Evolutionary conservation across 2,888 invertebrate species (phyloP).

Genomic region (Melanargia galathea): DNA sequence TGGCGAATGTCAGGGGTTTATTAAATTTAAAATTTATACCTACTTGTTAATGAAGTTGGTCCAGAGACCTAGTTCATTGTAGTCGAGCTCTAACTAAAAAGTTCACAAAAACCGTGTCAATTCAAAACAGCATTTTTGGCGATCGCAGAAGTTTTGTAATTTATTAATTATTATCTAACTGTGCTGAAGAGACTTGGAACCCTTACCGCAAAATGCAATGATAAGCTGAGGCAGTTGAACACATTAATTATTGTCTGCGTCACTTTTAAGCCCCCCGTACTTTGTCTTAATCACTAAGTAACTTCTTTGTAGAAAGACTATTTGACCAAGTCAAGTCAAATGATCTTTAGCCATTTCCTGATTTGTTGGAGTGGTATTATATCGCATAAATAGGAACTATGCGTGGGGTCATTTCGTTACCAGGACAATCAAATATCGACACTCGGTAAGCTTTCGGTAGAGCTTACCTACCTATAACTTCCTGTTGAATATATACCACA

Average conservation of each 20-base stretch:
- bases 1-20: too few relatives aligned
- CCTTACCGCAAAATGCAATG: slow-evolving; percentile 12
- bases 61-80: too few relatives aligned
- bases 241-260: slow-evolving; percentile 8
- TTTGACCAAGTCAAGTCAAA: neutral
- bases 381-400: neutral
- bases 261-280: neutral
- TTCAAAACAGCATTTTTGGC: neutral
- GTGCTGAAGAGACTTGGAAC: neutral
- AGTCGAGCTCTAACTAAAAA: neutral
- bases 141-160: slow-evolving; percentile 3
- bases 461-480: neutral
- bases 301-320: neutral
- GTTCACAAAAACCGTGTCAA: neutral
- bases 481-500: neutral
- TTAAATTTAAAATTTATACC: too few relatives aligned
- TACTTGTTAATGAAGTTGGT: neutral
- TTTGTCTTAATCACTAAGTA: neutral
- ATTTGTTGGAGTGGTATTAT: neutral
- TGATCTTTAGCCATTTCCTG: neutral
- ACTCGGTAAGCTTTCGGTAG: neutral
- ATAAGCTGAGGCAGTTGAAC: slow-evolving; percentile 16
- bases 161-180: neutral
- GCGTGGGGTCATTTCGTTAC: neutral
- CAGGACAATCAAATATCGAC: neutral